Conservation (phyloP, 2,888 invertebrate genomes). For the Agrypnus murinus region DNA sequence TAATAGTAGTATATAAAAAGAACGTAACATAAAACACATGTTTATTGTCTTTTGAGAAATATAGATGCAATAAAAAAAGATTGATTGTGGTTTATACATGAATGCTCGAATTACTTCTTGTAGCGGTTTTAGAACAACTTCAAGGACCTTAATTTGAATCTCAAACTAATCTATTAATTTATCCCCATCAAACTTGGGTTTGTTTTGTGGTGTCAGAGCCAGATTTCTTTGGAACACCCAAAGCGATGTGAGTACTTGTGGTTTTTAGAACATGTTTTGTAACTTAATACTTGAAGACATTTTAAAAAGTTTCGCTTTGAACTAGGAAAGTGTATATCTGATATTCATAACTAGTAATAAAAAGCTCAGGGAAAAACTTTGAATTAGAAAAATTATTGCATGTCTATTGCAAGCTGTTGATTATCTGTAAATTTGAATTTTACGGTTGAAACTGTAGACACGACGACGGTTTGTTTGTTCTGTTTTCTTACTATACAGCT, state of each 20-base stretch:
- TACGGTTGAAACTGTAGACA: too few species aligned
- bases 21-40: slow-evolving; percentile 3
- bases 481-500: too few species aligned
- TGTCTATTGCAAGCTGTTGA: too few species aligned
- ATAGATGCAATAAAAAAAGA: neutral
- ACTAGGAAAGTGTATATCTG: too few species aligned
- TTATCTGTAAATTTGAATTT: too few species aligned
- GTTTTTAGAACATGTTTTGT: neutral
- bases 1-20: neutral
- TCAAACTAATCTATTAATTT: neutral
- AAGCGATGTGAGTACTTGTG: neutral
- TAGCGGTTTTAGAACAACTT: neutral
- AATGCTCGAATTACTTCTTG: neutral
- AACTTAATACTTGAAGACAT: too few species aligned
- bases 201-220: neutral
- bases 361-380: too few species aligned
- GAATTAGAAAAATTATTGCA: too few species aligned
- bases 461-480: too few species aligned
- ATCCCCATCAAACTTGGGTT: too few species aligned
- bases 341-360: too few species aligned
- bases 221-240: slow-evolving; percentile 6
- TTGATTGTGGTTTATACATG: neutral
- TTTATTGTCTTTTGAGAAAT: neutral
- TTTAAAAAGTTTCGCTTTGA: too few species aligned
- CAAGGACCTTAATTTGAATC: neutral